Conservation (phyloP, 2,797 vertebrate species). For the Xenops minutus region DNA sequence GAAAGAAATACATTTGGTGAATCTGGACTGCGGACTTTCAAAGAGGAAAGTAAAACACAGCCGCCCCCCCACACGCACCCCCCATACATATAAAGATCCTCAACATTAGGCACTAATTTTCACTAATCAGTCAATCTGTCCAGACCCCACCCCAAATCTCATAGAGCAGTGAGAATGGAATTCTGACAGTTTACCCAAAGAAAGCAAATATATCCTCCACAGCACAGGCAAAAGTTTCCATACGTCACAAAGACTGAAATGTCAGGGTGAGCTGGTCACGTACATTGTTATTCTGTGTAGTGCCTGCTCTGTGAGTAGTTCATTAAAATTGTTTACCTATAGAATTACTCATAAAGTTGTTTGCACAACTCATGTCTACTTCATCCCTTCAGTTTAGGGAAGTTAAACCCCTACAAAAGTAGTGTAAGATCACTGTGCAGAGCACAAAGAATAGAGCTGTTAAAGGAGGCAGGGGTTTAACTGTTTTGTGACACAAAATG, state of each 20-base stretch:
- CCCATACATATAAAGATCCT: not conserved
- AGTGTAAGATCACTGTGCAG: not conserved
- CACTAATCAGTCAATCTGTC: not conserved
- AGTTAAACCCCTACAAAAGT: not conserved
- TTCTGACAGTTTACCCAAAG: not conserved
- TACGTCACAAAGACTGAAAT: not conserved
- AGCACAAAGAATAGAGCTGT: not conserved
- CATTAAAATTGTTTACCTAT: not conserved
- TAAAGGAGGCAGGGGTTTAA: not conserved
- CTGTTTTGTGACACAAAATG: not conserved
- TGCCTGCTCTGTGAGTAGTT: not conserved
- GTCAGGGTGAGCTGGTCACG: not conserved
- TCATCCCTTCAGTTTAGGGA: not conserved
- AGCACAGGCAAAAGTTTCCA: rapidly evolving
- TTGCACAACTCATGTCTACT: not conserved
- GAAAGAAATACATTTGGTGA: not conserved
- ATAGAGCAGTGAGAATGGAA: not conserved
- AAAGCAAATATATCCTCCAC: not conserved
- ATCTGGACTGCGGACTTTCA: not conserved
- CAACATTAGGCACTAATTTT: not conserved
- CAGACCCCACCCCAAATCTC: not conserved
- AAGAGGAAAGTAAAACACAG: not conserved
- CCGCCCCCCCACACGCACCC: too few species aligned
- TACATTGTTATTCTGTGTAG: not conserved
- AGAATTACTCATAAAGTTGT: not conserved